Evolutionary conservation across 1,140 invertebrate species (phyloP).

Genomic region (Drosophila simulans): DNA sequence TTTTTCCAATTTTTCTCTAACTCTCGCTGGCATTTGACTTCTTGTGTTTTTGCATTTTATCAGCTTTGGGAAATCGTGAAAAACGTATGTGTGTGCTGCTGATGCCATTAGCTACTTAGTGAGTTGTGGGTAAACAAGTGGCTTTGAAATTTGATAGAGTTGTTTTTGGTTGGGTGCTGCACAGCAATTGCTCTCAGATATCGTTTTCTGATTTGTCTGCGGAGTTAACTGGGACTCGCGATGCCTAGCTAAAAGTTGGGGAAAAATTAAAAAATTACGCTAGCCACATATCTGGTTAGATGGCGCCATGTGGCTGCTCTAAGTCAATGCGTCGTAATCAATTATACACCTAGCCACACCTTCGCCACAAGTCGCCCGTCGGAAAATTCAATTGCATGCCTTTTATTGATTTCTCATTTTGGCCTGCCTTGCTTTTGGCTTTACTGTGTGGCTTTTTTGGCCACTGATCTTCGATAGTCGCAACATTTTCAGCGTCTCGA

Average conservation of each 20-base stretch:
- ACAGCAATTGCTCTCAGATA: constrained; percentile 15
- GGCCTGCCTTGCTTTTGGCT: constrained; percentile 30
- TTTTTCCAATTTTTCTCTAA: neutral
- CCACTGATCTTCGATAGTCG: constrained; percentile 59
- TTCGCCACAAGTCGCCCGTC: constrained; percentile 56
- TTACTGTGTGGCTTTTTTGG: constrained; percentile 27
- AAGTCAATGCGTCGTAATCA: constrained; percentile 61
- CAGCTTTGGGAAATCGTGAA: constrained; percentile 42
- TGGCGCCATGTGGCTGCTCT: constrained; percentile 64
- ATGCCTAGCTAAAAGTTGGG: constrained; percentile 17
- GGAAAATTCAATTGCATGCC: constrained; percentile 59
- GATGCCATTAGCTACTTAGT: constrained; percentile 64
- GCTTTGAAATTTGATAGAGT: constrained; percentile 78
- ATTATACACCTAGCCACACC: constrained; percentile 72
- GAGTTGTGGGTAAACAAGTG: constrained; percentile 60
- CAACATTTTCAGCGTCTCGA: constrained; percentile 56
- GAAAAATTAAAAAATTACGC: constrained; percentile 22
- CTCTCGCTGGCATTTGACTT: constrained; percentile 11
- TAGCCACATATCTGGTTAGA: constrained; percentile 29
- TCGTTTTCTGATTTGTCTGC: constrained; percentile 4
- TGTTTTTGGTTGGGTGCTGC: constrained; percentile 38
- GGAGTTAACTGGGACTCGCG: constrained; percentile 27
- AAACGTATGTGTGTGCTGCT: constrained; percentile 14
- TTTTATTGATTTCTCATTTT: constrained; percentile 61
- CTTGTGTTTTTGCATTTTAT: constrained; percentile 59